Percentiles rank a stretch among this genome's conserved stretches.
Conservation (phyloP, 2,113 vertebrate species). For the Sinocyclocheilus rhinocerous region DNA sequence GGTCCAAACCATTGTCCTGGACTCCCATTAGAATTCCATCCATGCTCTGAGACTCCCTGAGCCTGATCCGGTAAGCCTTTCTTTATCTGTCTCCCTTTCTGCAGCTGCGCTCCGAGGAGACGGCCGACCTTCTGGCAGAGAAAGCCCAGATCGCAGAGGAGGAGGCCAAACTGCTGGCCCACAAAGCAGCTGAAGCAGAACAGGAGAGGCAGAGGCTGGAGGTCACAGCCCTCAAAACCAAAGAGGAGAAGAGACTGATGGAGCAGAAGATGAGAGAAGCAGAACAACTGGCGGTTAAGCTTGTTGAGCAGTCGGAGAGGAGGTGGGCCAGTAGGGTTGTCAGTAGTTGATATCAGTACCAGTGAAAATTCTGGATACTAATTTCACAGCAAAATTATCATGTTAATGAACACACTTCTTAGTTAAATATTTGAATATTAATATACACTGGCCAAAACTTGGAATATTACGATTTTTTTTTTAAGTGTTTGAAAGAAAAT, state of each 20-base stretch:
- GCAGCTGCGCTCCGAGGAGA: constrained; percentile 88
- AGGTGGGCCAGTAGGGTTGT: constrained; percentile 71
- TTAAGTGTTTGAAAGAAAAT: too few species aligned
- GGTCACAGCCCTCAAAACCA: constrained; percentile 87
- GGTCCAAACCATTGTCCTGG: background rate
- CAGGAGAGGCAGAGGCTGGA: constrained; percentile 89
- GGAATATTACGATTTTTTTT: too few species aligned
- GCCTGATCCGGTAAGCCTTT: background rate
- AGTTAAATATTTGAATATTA: background rate
- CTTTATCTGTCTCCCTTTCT: constrained; percentile 20
- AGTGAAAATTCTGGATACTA: background rate
- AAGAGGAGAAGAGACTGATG: constrained; percentile 91
- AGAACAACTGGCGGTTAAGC: constrained; percentile 87
- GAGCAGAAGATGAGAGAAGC: constrained; percentile 95
- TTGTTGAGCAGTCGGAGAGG: constrained; percentile 90
- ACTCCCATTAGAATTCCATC: constrained; percentile 22
- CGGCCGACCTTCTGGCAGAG: constrained; percentile 89
- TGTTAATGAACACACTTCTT: background rate
- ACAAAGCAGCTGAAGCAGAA: constrained; percentile 90
- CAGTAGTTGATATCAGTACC: background rate
- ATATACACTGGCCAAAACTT: background rate
- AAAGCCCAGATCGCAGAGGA: constrained; percentile 93
- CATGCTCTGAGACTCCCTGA: constrained; percentile 25
- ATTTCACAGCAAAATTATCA: background rate
- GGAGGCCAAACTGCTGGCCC: constrained; percentile 90